phyloP scores from a whole-genome alignment of 2,888 invertebrate species.

The Chymomyza procnemis region DNA sequence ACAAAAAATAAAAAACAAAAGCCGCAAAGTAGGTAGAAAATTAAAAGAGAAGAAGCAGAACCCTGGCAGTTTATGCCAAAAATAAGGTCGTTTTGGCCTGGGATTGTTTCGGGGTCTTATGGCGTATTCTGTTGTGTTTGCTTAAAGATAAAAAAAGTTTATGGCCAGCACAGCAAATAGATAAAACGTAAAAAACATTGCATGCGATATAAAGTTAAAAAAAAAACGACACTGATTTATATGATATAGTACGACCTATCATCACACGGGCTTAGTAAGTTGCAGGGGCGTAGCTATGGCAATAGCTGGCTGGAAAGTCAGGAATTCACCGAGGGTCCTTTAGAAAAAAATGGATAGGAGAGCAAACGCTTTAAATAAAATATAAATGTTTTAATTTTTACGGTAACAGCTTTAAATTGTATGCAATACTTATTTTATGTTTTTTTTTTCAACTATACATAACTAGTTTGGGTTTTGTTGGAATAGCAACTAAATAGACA shows the following conservation, averaged over 20 bases:
- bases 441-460: too few relatives aligned
- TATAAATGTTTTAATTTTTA: too few relatives aligned
- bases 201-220: conserved; percentile 34
- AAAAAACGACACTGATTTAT: conserved; percentile 67
- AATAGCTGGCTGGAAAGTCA: too few relatives aligned
- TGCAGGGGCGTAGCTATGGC: conserved; percentile 1
- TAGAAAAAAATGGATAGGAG: too few relatives aligned
- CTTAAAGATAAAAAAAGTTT: conserved; percentile 67
- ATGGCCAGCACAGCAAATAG: conserved; percentile 63
- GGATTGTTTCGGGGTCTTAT: background rate
- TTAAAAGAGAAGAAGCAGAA: background rate
- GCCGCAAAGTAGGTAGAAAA: background rate
- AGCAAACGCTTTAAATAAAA: too few relatives aligned
- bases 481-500: too few relatives aligned
- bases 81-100: background rate
- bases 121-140: conserved; percentile 49
- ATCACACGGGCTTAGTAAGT: conserved; percentile 44
- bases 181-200: conserved; percentile 42
- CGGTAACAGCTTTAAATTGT: too few relatives aligned
- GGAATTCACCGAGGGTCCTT: too few relatives aligned
- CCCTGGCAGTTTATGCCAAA: conserved; percentile 9
- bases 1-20: conserved; percentile 30
- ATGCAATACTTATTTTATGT: too few relatives aligned
- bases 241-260: conserved; percentile 50
- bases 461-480: too few relatives aligned